Conservation (phyloP, 2,113 vertebrate species). For the Sphaerodactylus townsendi region DNA sequence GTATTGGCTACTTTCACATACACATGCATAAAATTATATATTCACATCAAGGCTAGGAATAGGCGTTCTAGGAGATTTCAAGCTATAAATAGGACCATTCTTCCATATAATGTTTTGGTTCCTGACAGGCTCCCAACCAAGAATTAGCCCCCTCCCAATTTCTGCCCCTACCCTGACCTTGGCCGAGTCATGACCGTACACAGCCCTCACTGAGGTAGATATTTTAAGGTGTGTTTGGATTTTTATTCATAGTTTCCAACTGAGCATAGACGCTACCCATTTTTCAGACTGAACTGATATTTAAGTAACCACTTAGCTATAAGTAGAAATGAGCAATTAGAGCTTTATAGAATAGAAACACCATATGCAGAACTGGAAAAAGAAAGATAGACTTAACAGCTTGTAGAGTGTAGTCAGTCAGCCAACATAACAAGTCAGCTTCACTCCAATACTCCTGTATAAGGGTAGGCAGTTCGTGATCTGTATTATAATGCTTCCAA, state of each 20-base stretch:
- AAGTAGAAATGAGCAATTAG: slow-evolving; percentile 17
- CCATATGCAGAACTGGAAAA: background rate
- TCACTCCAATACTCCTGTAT: background rate
- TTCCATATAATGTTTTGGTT: slow-evolving; percentile 22
- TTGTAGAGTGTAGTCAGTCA: background rate
- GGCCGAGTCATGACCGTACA: background rate
- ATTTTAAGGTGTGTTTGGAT: background rate
- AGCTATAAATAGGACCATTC: background rate
- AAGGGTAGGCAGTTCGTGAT: background rate
- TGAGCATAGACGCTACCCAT: background rate
- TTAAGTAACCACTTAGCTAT: slow-evolving; percentile 7
- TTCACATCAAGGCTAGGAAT: slow-evolving; percentile 12
- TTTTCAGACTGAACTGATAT: background rate
- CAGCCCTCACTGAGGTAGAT: background rate
- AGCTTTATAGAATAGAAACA: slow-evolving; percentile 3
- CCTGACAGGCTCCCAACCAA: slow-evolving; percentile 4
- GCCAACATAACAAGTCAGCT: background rate
- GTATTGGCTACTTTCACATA: background rate
- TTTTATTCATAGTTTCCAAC: slow-evolving; percentile 5
- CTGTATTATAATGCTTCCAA: background rate
- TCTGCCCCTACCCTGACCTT: slow-evolving; percentile 14
- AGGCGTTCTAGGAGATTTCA: background rate
- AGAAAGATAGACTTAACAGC: no score
- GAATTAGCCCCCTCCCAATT: background rate
- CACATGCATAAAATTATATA: background rate